Percentiles rank a stretch among this genome's conserved stretches.
These are phyloP conservation scores for Himalopsyche tibetana DNA, from an alignment of 2,888 invertebrate genomes.

Conservation along the genomic window DNA sequence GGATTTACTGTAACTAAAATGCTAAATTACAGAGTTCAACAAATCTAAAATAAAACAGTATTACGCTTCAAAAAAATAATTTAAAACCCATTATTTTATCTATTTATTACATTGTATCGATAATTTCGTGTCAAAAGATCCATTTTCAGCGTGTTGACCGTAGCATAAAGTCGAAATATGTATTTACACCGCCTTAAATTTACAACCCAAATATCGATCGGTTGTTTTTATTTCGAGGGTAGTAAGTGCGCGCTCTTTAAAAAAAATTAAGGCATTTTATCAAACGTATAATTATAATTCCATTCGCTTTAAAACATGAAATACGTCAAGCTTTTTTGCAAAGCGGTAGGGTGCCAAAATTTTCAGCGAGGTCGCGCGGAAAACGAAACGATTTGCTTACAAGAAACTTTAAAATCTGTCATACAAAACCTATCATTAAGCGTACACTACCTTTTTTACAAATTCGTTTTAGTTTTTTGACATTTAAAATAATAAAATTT, in stretches of 20 bases:
- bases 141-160: conserved; percentile 4
- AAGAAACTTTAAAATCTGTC: background rate
- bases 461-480: no score
- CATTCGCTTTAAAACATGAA: no score
- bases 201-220: background rate
- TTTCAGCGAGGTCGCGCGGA: background rate
- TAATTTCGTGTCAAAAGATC: background rate
- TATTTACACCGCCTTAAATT: background rate
- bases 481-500: no score
- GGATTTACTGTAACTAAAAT: no score
- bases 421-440: background rate
- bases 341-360: background rate
- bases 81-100: no score
- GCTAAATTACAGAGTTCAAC: no score
- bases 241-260: background rate
- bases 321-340: background rate
- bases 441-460: no score
- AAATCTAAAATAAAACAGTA: no score
- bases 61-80: no score
- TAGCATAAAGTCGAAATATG: background rate
- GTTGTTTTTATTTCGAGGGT: background rate
- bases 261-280: background rate
- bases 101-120: background rate
- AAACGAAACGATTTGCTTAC: background rate
- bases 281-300: no score